phyloP scores from a whole-genome alignment of 2,888 invertebrate species.

The Apamea anceps region DNA sequence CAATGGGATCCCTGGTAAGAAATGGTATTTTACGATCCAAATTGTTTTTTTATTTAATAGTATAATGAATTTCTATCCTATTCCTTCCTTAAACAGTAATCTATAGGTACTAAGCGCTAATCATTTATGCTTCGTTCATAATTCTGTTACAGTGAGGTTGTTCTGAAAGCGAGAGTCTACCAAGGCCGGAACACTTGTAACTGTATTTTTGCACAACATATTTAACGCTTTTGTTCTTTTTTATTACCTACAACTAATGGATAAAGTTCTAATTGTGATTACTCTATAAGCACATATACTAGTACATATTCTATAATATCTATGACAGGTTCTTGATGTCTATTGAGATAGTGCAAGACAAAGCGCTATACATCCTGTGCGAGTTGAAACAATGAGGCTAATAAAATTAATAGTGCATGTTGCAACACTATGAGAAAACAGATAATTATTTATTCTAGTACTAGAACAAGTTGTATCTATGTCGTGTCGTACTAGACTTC shows the following conservation, averaged over 20 bases:
- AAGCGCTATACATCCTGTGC: conserved; percentile 46
- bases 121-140: conserved; percentile 50
- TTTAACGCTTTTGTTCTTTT: conserved; percentile 48
- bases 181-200: conserved; percentile 69
- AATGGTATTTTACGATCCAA: not conserved
- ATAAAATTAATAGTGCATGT: conserved; percentile 50
- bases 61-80: not conserved
- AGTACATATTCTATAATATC: not conserved
- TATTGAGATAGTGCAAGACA: conserved; percentile 46
- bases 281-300: not conserved
- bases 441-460: conserved; percentile 30
- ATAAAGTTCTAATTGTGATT: conserved; percentile 13
- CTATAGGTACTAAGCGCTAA: conserved; percentile 9
- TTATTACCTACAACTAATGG: conserved; percentile 14
- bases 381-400: conserved; percentile 52
- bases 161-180: conserved; percentile 71
- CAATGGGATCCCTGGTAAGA: not conserved
- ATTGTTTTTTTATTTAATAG: not conserved
- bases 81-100: not conserved
- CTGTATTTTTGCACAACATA: conserved; percentile 58
- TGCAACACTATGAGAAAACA: conserved; percentile 16
- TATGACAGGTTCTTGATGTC: conserved; percentile 33
- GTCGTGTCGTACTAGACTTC: conserved; percentile 21
- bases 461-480: conserved; percentile 22
- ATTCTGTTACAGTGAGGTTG: conserved; percentile 62